Percentiles rank a stretch among this genome's conserved stretches.
phyloP scores from a whole-genome alignment of 2,888 invertebrate species.

The Aspidapion aeneum region DNA sequence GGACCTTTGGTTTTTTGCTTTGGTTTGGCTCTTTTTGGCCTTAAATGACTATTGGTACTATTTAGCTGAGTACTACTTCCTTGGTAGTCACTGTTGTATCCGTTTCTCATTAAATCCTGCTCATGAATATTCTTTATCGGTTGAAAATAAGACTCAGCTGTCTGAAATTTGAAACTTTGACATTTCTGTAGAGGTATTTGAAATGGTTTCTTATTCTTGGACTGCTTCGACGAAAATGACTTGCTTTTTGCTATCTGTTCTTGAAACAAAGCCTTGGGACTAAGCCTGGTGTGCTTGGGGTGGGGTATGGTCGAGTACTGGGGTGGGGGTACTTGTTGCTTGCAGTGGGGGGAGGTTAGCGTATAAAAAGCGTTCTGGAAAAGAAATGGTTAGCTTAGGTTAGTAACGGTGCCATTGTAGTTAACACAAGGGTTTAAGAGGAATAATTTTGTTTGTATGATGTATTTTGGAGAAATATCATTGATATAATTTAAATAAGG shows the following conservation, averaged over 20 bases:
- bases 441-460: too few relatives aligned
- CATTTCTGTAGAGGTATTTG: conserved; percentile 63
- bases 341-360: conserved; percentile 53
- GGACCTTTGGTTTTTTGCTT: conserved; percentile 45
- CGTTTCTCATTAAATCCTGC: conserved; percentile 47
- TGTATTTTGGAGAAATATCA: too few relatives aligned
- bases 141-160: conserved; percentile 58
- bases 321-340: conserved; percentile 54
- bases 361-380: conserved; percentile 51
- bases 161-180: conserved; percentile 57
- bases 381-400: conserved; percentile 31
- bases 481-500: too few relatives aligned
- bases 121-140: conserved; percentile 60
- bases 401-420: conserved; percentile 25
- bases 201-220: conserved; percentile 58
- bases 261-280: conserved; percentile 45
- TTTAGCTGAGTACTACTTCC: conserved; percentile 33
- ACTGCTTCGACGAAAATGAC: conserved; percentile 45
- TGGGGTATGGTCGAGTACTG: conserved; percentile 55
- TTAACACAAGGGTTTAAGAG: background rate
- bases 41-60: conserved; percentile 19
- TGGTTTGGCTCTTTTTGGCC: conserved; percentile 37
- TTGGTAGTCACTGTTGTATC: conserved; percentile 44
- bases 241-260: conserved; percentile 46
- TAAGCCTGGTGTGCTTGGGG: conserved; percentile 52